Evolutionary conservation across 1,140 invertebrate genomes (phyloP).

Genomic region (Drosophila parvula): DNA sequence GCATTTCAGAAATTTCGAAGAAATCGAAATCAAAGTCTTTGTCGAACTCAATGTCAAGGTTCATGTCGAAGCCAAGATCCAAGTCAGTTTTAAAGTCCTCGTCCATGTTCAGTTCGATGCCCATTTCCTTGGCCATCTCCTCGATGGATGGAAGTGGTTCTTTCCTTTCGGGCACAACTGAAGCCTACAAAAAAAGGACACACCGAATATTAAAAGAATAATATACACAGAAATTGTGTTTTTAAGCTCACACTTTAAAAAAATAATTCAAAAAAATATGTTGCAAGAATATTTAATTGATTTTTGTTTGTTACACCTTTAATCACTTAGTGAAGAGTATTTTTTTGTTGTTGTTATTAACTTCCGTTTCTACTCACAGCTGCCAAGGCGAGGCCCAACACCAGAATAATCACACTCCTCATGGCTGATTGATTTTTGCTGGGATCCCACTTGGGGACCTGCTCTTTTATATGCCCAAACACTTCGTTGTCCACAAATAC

Average conservation of each 20-base stretch:
- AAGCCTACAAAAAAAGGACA: not conserved
- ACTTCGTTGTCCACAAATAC: not conserved
- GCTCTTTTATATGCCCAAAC: constrained; percentile 24
- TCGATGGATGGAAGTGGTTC: not conserved
- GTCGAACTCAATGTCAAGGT: not conserved
- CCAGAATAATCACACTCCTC: constrained; percentile 31
- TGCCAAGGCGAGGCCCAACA: constrained; percentile 27
- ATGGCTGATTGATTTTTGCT: constrained; percentile 26
- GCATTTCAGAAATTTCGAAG: not conserved
- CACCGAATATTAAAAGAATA: not conserved
- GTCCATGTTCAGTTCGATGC: constrained; percentile 1
- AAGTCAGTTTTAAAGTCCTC: not conserved
- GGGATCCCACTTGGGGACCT: not conserved
- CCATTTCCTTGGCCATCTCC: constrained; percentile 9
- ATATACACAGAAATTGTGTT: too few relatives aligned
- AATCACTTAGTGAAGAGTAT: not conserved
- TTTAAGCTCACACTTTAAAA: too few relatives aligned
- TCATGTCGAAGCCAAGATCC: not conserved
- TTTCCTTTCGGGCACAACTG: not conserved
- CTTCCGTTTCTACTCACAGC: constrained; percentile 22
- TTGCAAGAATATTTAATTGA: not conserved
- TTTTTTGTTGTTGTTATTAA: not conserved
- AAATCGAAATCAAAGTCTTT: not conserved
- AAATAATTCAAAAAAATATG: not conserved
- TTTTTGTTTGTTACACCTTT: not conserved